Percentiles rank a stretch among this genome's conserved stretches.
Conservation (phyloP, 2,888 invertebrate species). For the Plebejus argus region DNA sequence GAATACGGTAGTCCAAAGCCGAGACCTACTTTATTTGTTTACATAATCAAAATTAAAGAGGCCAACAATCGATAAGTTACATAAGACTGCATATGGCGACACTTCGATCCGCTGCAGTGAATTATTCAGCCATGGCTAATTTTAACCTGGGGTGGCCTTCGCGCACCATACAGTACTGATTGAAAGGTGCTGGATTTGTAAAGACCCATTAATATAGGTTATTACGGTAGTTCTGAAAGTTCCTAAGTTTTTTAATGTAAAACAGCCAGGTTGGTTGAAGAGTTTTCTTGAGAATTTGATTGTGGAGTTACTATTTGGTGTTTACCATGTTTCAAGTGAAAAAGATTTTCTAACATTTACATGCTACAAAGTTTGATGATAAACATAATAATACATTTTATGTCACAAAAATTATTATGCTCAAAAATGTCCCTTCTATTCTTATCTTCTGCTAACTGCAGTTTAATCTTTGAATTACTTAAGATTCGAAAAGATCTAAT, state of each 20-base stretch:
- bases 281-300: too few relatives aligned
- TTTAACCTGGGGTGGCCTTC: slow-evolving; percentile 43
- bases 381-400: too few relatives aligned
- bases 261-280: too few relatives aligned
- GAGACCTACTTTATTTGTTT: slow-evolving; percentile 29
- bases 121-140: slow-evolving; percentile 57
- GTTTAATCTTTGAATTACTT: too few relatives aligned
- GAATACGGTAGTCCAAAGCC: not conserved
- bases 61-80: slow-evolving; percentile 44
- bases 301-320: too few relatives aligned
- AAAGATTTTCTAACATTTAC: too few relatives aligned
- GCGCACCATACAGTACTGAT: slow-evolving; percentile 29
- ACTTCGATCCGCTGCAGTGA: slow-evolving; percentile 56
- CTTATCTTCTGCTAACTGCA: too few relatives aligned
- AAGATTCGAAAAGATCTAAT: not conserved
- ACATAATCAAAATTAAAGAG: slow-evolving; percentile 35
- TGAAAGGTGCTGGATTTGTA: not conserved
- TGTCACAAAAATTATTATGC: too few relatives aligned
- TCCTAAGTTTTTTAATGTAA: not conserved
- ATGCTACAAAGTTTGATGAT: too few relatives aligned
- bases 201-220: not conserved
- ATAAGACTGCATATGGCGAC: slow-evolving; percentile 45
- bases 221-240: not conserved
- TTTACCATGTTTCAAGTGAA: too few relatives aligned
- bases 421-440: too few relatives aligned